These are phyloP conservation scores for Seriola quinqueradiata DNA, from an alignment of 2,113 vertebrate species.

Conservation along the genomic window DNA sequence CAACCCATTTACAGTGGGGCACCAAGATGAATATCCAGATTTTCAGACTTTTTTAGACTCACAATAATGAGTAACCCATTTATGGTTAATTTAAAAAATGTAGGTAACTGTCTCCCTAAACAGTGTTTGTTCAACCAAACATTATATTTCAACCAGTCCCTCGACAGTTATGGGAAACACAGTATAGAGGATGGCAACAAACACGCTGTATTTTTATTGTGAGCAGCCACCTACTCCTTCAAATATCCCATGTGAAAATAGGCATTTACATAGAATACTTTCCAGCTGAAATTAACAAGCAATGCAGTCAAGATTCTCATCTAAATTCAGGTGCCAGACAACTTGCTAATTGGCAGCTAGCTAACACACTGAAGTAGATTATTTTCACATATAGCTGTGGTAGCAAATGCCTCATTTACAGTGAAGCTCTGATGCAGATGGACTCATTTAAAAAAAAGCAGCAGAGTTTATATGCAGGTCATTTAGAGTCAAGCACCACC, in stretches of 20 bases:
- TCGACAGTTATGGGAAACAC: not conserved
- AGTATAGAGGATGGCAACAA: not conserved
- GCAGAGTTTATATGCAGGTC: conserved; percentile 40
- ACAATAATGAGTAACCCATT: not conserved
- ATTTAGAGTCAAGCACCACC: conserved; percentile 49
- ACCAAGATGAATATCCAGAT: no score
- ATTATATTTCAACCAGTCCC: not conserved
- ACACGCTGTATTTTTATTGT: conserved; percentile 12
- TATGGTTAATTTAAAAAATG: not conserved
- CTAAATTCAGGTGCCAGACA: conserved; percentile 31
- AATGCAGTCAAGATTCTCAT: conserved; percentile 21
- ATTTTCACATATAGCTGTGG: conserved; percentile 34
- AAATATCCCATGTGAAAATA: conserved; percentile 26
- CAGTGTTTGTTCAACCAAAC: not conserved
- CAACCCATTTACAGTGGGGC: no score
- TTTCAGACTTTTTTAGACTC: not conserved
- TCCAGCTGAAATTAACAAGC: conserved; percentile 8
- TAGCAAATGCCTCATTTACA: conserved; percentile 43
- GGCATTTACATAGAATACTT: conserved; percentile 13
- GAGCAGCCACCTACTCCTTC: conserved; percentile 1
- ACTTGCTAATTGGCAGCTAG: conserved; percentile 30
- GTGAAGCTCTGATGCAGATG: conserved; percentile 33
- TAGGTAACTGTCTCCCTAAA: not conserved
- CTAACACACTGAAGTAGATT: conserved; percentile 23
- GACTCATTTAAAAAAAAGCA: conserved; percentile 45